Evolutionary conservation across 2,888 invertebrate species (phyloP).

Genomic region (Leucoma salicis): DNA sequence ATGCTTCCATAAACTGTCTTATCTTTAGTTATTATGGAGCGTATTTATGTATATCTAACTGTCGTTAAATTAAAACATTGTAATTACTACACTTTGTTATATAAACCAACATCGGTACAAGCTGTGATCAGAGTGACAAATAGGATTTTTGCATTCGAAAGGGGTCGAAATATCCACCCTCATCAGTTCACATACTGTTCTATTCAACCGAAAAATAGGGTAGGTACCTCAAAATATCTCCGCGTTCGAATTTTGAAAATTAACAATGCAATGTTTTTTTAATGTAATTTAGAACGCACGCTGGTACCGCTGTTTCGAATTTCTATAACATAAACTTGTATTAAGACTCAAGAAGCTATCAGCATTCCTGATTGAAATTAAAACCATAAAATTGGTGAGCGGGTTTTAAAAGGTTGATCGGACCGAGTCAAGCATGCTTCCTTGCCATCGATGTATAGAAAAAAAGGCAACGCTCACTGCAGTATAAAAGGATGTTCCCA

Average conservation of each 20-base stretch:
- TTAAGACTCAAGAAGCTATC: slow-evolving; percentile 25
- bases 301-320: slow-evolving; percentile 18
- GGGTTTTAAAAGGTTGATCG: slow-evolving; percentile 50
- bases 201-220: slow-evolving; percentile 41
- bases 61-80: slow-evolving; percentile 13
- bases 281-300: slow-evolving; percentile 21
- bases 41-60: slow-evolving; percentile 17
- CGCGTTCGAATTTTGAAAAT: slow-evolving; percentile 5
- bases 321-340: slow-evolving; percentile 21
- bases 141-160: slow-evolving; percentile 45
- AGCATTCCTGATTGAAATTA: slow-evolving; percentile 32
- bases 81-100: slow-evolving; percentile 24
- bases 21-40: slow-evolving; percentile 26
- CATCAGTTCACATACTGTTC: slow-evolving; percentile 45
- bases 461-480: slow-evolving; percentile 47
- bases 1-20: slow-evolving; percentile 46
- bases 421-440: slow-evolving; percentile 51
- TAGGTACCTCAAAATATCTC: slow-evolving; percentile 23
- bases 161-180: slow-evolving; percentile 50
- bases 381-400: slow-evolving; percentile 48
- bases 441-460: slow-evolving; percentile 38
- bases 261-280: slow-evolving; percentile 24
- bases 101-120: slow-evolving; percentile 36
- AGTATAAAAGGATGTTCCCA: slow-evolving; percentile 64
- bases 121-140: slow-evolving; percentile 36